These are phyloP conservation scores for Corydoras maculifer DNA, from an alignment of 2,113 vertebrate genomes.

Conservation along the genomic window DNA sequence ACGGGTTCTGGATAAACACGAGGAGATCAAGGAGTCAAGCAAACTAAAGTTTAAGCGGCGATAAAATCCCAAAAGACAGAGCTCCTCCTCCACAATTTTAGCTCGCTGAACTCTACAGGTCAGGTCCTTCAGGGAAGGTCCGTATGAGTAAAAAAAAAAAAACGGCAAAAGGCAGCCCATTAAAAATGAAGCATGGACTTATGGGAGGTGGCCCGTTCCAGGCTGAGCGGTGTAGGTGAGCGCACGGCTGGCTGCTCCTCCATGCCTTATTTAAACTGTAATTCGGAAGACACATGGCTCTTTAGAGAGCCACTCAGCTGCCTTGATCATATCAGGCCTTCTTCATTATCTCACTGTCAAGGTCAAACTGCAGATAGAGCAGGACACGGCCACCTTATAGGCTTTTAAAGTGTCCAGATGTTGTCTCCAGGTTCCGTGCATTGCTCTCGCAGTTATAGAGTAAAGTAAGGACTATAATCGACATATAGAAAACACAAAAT, in stretches of 20 bases:
- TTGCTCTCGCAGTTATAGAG: not conserved
- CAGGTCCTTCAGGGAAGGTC: not conserved
- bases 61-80: not conserved
- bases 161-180: not conserved
- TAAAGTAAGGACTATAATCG: too few relatives aligned
- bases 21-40: not conserved
- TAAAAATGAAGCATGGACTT: slow-evolving; percentile 4
- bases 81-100: not conserved
- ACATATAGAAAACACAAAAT: too few relatives aligned
- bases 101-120: not conserved
- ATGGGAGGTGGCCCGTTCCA: slow-evolving; percentile 9
- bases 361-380: slow-evolving; percentile 36
- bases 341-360: slow-evolving; percentile 40
- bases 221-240: not conserved
- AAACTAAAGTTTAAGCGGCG: not conserved
- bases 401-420: slow-evolving; percentile 8
- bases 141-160: not conserved
- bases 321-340: slow-evolving; percentile 28
- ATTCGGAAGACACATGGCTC: slow-evolving; percentile 27
- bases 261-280: slow-evolving; percentile 35
- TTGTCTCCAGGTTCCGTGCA: not conserved
- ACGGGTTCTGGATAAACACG: too few relatives aligned
- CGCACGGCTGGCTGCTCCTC: slow-evolving; percentile 5
- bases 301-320: slow-evolving; percentile 32
- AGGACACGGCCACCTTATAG: slow-evolving; percentile 13